Evolutionary conservation across 2,797 vertebrate genomes (phyloP).

Genomic region (Halcyon chelicuti): DNA sequence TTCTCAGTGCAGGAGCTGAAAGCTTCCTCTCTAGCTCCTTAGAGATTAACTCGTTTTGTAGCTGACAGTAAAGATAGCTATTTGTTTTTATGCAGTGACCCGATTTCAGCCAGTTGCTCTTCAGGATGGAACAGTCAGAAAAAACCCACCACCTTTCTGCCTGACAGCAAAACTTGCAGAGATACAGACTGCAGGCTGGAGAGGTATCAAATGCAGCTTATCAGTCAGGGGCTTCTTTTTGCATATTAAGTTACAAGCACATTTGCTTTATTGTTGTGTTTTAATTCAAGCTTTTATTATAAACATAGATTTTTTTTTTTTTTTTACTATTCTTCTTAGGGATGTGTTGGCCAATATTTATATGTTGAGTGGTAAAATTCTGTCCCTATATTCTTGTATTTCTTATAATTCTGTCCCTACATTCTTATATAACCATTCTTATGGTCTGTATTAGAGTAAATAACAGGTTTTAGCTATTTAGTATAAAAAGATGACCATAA

Average conservation of each 20-base stretch:
- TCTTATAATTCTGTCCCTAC: too few relatives aligned
- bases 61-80: not conserved
- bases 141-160: not conserved
- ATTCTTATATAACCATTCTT: not conserved
- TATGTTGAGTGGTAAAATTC: not conserved
- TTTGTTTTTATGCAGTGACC: conserved; percentile 36
- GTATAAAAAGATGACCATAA: not conserved
- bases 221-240: not conserved
- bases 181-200: conserved; percentile 39
- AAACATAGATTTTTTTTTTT: not conserved
- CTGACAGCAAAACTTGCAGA: conserved; percentile 26
- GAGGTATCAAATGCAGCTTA: conserved; percentile 24
- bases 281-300: not conserved
- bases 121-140: not conserved
- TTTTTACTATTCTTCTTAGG: not conserved
- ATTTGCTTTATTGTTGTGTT: not conserved
- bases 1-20: not conserved
- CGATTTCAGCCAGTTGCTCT: not conserved
- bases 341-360: not conserved
- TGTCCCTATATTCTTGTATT: not conserved
- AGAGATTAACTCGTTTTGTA: not conserved
- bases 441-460: not conserved
- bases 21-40: not conserved
- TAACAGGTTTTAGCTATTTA: not conserved
- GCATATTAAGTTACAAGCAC: not conserved